Percentiles rank a stretch among this genome's conserved stretches.
These are phyloP conservation scores for Diglossa cyanea DNA, from an alignment of 2,797 vertebrate genomes.

Conservation along the genomic window DNA sequence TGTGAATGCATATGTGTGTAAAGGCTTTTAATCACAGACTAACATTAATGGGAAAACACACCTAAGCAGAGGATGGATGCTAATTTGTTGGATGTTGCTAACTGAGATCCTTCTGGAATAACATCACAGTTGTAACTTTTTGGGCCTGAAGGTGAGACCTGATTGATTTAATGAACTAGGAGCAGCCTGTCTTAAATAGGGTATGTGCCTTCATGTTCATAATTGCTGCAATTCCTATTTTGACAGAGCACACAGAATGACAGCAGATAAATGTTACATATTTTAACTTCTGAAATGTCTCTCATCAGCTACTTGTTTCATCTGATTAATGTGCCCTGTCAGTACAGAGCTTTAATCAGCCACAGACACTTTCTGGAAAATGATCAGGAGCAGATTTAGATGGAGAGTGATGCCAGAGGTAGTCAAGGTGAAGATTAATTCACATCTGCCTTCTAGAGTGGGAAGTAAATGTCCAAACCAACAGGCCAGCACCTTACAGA, in stretches of 20 bases:
- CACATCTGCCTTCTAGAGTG: background rate
- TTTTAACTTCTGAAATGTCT: background rate
- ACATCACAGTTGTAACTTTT: background rate
- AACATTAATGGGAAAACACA: background rate
- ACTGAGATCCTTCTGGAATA: background rate
- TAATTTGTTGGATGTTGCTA: background rate
- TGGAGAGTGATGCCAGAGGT: background rate
- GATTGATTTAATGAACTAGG: background rate
- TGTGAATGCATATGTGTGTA: background rate
- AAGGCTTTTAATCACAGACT: background rate
- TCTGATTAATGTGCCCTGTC: background rate
- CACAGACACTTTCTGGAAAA: background rate
- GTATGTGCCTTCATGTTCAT: background rate
- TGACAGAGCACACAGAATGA: background rate
- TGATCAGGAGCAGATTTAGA: background rate
- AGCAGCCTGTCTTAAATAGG: background rate
- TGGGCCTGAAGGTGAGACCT: background rate
- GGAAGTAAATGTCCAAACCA: background rate
- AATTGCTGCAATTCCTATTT: background rate
- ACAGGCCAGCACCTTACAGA: background rate
- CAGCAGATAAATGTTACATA: background rate
- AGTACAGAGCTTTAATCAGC: constrained; percentile 2
- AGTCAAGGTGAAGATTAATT: constrained; percentile 33
- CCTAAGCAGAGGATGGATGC: background rate
- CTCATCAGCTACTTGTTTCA: background rate